Conservation (phyloP, 2,113 vertebrate genomes). For the Oreotrochilus melanogaster region DNA sequence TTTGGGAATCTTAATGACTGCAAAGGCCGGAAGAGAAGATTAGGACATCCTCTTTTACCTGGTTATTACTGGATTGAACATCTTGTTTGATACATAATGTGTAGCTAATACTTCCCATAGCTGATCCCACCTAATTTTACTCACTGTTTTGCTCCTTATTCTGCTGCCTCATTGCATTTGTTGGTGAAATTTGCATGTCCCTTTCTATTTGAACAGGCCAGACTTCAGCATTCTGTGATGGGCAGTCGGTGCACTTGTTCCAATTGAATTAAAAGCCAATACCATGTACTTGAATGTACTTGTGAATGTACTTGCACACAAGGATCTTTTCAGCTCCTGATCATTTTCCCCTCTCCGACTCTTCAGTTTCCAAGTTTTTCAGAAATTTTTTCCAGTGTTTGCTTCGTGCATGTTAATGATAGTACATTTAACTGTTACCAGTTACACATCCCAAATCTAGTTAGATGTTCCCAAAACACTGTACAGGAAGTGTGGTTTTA, state of each 20-base stretch:
- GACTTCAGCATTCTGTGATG: not conserved
- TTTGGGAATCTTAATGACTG: not conserved
- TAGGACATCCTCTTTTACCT: not conserved
- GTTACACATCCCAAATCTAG: not conserved
- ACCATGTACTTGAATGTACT: not conserved
- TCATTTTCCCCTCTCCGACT: not conserved
- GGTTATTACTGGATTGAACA: not conserved
- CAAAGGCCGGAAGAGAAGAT: not conserved
- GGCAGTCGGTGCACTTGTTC: not conserved
- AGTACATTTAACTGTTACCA: not conserved
- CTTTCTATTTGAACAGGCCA: not conserved
- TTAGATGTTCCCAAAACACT: not conserved
- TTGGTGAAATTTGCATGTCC: not conserved
- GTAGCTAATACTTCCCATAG: not conserved
- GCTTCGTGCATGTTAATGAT: not conserved
- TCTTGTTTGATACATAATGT: not conserved
- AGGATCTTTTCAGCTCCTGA: not conserved
- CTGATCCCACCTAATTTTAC: not conserved
- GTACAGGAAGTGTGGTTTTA: not conserved
- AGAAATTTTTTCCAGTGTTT: not conserved
- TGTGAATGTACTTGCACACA: not conserved
- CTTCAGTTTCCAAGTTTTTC: not conserved
- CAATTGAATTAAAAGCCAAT: not conserved
- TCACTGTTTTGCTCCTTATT: not conserved
- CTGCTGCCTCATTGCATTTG: not conserved